Evolutionary conservation across 1,140 invertebrate species (phyloP).

Genomic region (Listronotus oregonensis): DNA sequence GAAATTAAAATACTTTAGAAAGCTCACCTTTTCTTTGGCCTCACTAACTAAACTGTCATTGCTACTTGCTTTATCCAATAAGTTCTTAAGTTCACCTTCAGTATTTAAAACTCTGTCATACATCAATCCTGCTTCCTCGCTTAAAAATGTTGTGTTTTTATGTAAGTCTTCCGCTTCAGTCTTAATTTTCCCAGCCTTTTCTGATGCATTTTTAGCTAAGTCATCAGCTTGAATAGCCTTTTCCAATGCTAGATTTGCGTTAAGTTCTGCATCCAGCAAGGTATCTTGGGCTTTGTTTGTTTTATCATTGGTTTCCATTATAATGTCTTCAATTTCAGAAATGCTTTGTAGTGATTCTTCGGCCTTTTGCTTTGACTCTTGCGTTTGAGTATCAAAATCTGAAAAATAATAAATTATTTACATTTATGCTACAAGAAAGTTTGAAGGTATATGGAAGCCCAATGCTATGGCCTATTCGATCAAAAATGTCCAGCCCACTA

Average conservation of each 20-base stretch:
- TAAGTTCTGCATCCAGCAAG: conserved; percentile 73
- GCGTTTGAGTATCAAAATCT: conserved; percentile 90
- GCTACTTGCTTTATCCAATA: conserved; percentile 74
- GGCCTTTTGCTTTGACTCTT: conserved; percentile 74
- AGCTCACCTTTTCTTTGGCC: conserved; percentile 67
- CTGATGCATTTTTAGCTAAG: conserved; percentile 71
- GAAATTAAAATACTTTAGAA: background rate
- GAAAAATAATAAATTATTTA: conserved; percentile 24
- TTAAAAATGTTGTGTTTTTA: conserved; percentile 71
- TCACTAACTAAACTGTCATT: conserved; percentile 76
- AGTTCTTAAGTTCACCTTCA: conserved; percentile 68
- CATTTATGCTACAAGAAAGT: too few species aligned
- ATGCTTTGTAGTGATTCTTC: conserved; percentile 67
- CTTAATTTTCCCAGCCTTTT: conserved; percentile 77
- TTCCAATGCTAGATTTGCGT: conserved; percentile 75
- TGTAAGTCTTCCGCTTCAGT: conserved; percentile 78
- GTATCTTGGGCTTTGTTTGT: conserved; percentile 73
- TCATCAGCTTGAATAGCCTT: conserved; percentile 77
- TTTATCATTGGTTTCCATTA: conserved; percentile 63
- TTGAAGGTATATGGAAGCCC: too few species aligned
- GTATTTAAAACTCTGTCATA: conserved; percentile 73
- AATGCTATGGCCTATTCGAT: too few species aligned
- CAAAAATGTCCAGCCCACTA: too few species aligned
- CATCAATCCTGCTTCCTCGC: conserved; percentile 77
- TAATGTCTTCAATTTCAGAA: conserved; percentile 61